Percentiles rank a stretch among this genome's conserved stretches.
Evolutionary conservation across 2,113 vertebrate species (phyloP).

Genomic region (rabbit (Oryctolagus cuniculus)): mOryCun1.1 NC_091433.1:194121501-194122000

Average conservation of each 20-base stretch:
- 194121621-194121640: background rate
- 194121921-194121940: background rate
- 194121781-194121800: no score
- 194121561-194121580: background rate
- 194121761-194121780: background rate
- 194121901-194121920: no score
- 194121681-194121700: background rate
- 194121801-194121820: no score
- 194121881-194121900: no score
- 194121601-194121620: background rate
- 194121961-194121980: background rate
- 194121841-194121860: background rate
- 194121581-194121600: background rate
- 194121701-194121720: background rate
- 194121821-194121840: background rate
- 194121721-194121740: background rate
- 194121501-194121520: background rate
- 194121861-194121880: background rate
- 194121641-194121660: background rate
- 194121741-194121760: background rate
- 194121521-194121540: background rate
- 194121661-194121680: background rate
- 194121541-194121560: background rate
- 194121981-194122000: background rate
- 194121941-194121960: background rate